These are phyloP conservation scores for Marcusenius ussheri DNA, from an alignment of 2,113 vertebrate species.

Conservation along the genomic window DNA sequence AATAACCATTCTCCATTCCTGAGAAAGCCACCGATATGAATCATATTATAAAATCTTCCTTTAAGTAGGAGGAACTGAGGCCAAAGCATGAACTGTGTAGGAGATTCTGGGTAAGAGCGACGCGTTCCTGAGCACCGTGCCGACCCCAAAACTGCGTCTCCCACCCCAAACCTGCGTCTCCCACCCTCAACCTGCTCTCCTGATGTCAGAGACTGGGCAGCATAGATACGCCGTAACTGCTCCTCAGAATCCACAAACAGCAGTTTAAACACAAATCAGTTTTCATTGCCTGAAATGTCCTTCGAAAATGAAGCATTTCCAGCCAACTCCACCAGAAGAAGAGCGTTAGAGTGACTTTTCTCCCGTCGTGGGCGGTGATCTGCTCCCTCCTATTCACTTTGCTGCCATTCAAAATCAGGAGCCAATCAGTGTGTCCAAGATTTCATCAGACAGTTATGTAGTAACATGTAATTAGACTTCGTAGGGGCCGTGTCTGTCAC, in stretches of 20 bases:
- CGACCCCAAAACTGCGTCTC: not conserved
- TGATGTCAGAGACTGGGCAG: not conserved
- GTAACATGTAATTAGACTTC: conserved; percentile 13
- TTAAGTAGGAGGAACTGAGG: not conserved
- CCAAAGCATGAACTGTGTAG: not conserved
- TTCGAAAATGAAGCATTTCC: not conserved
- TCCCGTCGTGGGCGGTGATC: not conserved
- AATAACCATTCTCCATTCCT: not conserved
- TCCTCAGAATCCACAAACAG: not conserved
- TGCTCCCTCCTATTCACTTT: not conserved
- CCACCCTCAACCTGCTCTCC: not conserved
- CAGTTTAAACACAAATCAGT: not conserved
- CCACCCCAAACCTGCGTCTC: not conserved
- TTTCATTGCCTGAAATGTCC: not conserved
- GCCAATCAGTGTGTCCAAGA: not conserved
- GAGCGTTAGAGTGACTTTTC: too few relatives aligned
- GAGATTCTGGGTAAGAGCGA: not conserved
- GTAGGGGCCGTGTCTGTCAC: not conserved
- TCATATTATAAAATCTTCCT: not conserved
- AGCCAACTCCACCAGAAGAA: not conserved
- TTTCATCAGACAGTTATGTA: conserved; percentile 12
- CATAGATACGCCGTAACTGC: not conserved
- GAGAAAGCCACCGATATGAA: not conserved
- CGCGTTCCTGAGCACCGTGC: not conserved
- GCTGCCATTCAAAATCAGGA: conserved; percentile 3